Evolutionary conservation across 2,797 vertebrate genomes (phyloP).

Genomic region (Falco concolor): DNA sequence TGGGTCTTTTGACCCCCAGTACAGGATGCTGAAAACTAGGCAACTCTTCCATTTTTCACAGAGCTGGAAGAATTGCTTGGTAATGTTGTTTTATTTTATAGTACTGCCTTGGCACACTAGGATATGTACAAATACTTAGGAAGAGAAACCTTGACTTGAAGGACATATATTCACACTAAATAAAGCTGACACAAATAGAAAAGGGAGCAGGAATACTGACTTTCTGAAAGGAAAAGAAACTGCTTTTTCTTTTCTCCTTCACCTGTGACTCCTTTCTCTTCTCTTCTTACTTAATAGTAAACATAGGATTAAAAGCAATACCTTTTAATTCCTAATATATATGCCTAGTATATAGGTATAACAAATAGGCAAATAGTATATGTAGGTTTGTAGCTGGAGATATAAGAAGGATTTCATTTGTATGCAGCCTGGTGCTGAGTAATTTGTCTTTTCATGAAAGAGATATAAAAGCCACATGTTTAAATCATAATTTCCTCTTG

Average conservation of each 20-base stretch:
- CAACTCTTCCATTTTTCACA: neutral
- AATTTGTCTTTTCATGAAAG: neutral
- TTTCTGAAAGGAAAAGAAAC: neutral
- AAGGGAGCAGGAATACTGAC: neutral
- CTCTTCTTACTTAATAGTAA: neutral
- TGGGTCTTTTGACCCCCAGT: neutral
- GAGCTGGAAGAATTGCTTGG: neutral
- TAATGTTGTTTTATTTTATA: neutral
- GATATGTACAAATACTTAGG: neutral
- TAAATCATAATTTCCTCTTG: neutral
- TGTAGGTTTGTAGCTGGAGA: neutral
- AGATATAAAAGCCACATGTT: neutral
- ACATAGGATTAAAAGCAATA: neutral
- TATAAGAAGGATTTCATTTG: neutral
- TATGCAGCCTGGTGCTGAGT: neutral
- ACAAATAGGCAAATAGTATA: neutral
- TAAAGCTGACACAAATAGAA: neutral
- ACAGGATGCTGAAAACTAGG: neutral
- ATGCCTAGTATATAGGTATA: neutral
- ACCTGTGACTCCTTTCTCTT: neutral
- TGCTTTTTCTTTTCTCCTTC: neutral
- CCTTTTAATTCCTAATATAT: neutral
- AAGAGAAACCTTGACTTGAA: neutral
- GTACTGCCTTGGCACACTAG: neutral
- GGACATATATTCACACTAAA: neutral